A percentile compares a stretch with the other conserved stretches of the same genome.
Evolutionary conservation across 2,888 invertebrate species (phyloP).

Genomic region (Rhingia campestris): DNA sequence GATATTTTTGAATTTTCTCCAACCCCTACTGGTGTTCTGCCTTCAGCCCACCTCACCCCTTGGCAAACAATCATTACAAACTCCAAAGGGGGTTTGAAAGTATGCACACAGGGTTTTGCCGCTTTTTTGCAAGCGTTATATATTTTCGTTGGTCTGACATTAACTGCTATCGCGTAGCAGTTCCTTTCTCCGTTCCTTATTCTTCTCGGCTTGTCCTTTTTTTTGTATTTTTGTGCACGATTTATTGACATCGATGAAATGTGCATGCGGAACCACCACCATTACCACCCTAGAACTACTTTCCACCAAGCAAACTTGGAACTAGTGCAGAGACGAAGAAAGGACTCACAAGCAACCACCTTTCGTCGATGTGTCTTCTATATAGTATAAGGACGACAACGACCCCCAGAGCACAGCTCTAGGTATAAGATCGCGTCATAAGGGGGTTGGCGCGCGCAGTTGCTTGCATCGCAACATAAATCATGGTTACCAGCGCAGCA

Average conservation of each 20-base stretch:
- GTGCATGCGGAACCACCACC: constrained; percentile 73
- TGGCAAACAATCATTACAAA: constrained; percentile 65
- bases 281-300: background rate
- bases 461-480: constrained; percentile 70
- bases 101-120: constrained; percentile 55
- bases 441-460: constrained; percentile 53
- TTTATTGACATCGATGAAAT: constrained; percentile 74
- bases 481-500: constrained; percentile 64
- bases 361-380: constrained; percentile 69
- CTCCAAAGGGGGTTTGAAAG: constrained; percentile 33
- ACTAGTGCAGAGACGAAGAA: constrained; percentile 53
- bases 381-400: constrained; percentile 25
- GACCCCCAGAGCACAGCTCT: constrained; percentile 14
- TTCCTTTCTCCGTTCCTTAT: constrained; percentile 52
- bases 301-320: constrained; percentile 8
- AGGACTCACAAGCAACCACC: constrained; percentile 68
- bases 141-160: constrained; percentile 74
- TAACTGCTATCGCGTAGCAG: constrained; percentile 73
- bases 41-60: constrained; percentile 55
- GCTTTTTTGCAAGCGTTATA: constrained; percentile 67
- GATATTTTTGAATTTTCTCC: constrained; percentile 55
- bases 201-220: background rate
- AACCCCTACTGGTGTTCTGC: constrained; percentile 13
- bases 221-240: constrained; percentile 48
- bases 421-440: constrained; percentile 56